phyloP scores from a whole-genome alignment of 2,797 vertebrate genomes.

The Natrix natrix region DNA sequence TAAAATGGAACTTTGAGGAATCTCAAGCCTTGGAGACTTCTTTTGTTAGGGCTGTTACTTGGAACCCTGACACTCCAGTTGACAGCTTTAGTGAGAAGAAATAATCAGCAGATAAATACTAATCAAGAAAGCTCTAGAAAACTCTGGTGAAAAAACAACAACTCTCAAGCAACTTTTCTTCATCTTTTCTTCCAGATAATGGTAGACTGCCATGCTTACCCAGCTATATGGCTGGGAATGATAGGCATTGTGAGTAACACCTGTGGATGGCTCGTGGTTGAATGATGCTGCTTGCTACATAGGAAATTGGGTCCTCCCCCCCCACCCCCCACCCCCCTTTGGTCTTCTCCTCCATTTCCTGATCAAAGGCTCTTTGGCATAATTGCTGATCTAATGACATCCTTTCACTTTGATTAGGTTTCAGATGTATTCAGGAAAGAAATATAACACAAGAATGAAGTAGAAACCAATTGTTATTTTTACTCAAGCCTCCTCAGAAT shows the following conservation, averaged over 20 bases:
- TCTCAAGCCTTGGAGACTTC: too few species aligned
- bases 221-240: neutral
- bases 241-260: neutral
- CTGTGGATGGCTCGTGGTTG: neutral
- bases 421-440: constrained; percentile 41
- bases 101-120: neutral
- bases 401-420: constrained; percentile 48
- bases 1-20: too few species aligned
- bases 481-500: constrained; percentile 52
- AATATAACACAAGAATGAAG: constrained; percentile 21
- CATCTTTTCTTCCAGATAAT: neutral
- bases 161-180: neutral
- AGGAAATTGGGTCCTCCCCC: constrained; percentile 56
- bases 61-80: neutral
- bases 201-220: neutral
- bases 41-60: too few species aligned
- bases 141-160: constrained; percentile 9
- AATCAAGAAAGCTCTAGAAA: neutral
- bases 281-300: constrained; percentile 38
- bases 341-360: constrained; percentile 48
- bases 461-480: constrained; percentile 30
- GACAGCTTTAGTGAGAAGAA: neutral
- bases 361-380: constrained; percentile 63
- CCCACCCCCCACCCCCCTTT: neutral
- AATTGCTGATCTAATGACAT: constrained; percentile 66